These are phyloP conservation scores for Microcebus jonahi DNA, from an alignment of 2,113 vertebrate species.

Conservation along the genomic window DNA sequence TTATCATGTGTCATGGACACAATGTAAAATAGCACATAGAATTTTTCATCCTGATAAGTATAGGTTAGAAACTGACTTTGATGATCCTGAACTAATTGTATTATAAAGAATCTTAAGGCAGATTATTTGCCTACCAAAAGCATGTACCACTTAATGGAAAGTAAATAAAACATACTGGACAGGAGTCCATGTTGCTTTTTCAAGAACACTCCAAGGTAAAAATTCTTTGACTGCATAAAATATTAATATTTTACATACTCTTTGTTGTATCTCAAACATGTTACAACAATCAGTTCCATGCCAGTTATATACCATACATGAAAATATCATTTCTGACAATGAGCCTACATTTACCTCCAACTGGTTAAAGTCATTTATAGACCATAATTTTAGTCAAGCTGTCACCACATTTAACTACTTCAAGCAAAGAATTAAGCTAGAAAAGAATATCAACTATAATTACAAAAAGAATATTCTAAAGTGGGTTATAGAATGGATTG, in stretches of 20 bases:
- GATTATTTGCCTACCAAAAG: neutral
- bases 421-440: neutral
- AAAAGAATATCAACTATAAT: neutral
- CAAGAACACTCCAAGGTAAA: neutral
- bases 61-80: neutral
- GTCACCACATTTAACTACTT: neutral
- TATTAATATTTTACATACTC: neutral
- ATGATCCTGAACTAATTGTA: neutral
- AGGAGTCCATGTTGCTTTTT: neutral
- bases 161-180: neutral
- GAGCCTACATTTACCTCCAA: neutral
- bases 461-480: conserved; percentile 23
- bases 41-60: neutral
- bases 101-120: neutral
- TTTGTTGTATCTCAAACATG: neutral
- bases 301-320: neutral
- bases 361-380: neutral
- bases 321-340: conserved; percentile 45
- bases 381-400: conserved; percentile 2
- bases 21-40: neutral
- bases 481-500: neutral
- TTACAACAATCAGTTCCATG: neutral
- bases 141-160: neutral
- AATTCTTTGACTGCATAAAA: neutral
- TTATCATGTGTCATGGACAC: neutral